phyloP scores from a whole-genome alignment of 2,888 invertebrate genomes.

The Drosophila formosana region DNA sequence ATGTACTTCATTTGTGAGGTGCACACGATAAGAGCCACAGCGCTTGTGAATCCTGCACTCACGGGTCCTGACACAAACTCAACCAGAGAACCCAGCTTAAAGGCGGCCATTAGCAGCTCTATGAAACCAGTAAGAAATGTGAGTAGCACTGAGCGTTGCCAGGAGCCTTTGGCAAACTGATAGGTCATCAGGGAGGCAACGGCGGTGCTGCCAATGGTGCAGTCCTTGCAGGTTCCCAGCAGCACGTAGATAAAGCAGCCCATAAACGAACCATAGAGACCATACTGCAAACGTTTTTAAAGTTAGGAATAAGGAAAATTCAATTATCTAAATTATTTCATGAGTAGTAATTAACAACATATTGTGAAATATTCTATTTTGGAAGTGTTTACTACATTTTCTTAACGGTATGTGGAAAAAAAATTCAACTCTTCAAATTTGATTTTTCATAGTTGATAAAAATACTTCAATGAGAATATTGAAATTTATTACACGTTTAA shows the following conservation, averaged over 20 bases:
- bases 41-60: slow-evolving; percentile 95
- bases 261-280: slow-evolving; percentile 96
- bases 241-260: slow-evolving; percentile 96
- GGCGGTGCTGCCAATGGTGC: slow-evolving; percentile 96
- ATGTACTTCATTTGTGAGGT: slow-evolving; percentile 94
- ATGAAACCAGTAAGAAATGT: slow-evolving; percentile 91
- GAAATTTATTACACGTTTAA: no score
- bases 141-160: slow-evolving; percentile 90
- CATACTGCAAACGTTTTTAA: slow-evolving; percentile 87
- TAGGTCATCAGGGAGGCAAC: slow-evolving; percentile 94
- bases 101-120: slow-evolving; percentile 91
- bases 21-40: slow-evolving; percentile 94
- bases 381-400: no score
- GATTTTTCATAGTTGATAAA: no score
- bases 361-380: no score
- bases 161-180: slow-evolving; percentile 89
- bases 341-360: background rate
- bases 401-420: no score
- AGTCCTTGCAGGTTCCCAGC: slow-evolving; percentile 96
- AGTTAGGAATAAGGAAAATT: no score
- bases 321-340: no score
- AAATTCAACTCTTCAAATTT: no score
- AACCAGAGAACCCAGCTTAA: slow-evolving; percentile 93
- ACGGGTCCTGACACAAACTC: slow-evolving; percentile 96
- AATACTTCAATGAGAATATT: no score